These are phyloP conservation scores for Drosophila mojavensis DNA, from an alignment of 1,140 invertebrate species.

Conservation along the genomic window DNA sequence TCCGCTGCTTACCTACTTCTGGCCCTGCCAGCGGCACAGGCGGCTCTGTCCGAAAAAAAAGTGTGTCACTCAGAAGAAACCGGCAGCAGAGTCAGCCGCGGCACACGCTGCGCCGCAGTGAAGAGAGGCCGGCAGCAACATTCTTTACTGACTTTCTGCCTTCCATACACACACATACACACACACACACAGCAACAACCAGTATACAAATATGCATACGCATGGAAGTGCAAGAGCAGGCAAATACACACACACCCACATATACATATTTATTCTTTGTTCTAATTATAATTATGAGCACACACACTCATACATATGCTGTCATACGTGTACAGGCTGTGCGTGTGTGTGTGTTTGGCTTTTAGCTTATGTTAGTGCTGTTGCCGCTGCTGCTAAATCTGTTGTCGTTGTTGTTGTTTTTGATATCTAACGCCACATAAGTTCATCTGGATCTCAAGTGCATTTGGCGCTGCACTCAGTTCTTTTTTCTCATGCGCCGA, in stretches of 20 bases:
- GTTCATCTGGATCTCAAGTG: constrained; percentile 81
- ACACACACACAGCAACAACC: too few species aligned
- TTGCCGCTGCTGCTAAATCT: constrained; percentile 16
- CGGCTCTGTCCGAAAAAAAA: constrained; percentile 40
- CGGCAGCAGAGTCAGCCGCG: constrained; percentile 32
- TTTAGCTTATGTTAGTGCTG: constrained; percentile 31
- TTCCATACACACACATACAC: constrained; percentile 20
- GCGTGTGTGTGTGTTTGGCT: constrained; percentile 23
- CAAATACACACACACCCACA: neutral
- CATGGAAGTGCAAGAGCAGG: neutral
- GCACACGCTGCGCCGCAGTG: constrained; percentile 5
- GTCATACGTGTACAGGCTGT: neutral
- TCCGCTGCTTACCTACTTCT: constrained; percentile 64
- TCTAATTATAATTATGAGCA: constrained; percentile 28
- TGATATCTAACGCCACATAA: constrained; percentile 68
- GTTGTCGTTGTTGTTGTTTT: constrained; percentile 11
- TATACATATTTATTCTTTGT: constrained; percentile 15
- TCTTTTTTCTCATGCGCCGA: constrained; percentile 65
- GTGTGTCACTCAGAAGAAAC: constrained; percentile 67
- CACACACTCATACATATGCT: neutral
- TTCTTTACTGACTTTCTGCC: constrained; percentile 67
- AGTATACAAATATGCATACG: constrained; percentile 5
- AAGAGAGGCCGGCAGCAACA: constrained; percentile 60
- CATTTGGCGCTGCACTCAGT: constrained; percentile 53
- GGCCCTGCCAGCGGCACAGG: constrained; percentile 36